phyloP scores from a whole-genome alignment of 2,888 invertebrate species.

The Agelastica alni region DNA sequence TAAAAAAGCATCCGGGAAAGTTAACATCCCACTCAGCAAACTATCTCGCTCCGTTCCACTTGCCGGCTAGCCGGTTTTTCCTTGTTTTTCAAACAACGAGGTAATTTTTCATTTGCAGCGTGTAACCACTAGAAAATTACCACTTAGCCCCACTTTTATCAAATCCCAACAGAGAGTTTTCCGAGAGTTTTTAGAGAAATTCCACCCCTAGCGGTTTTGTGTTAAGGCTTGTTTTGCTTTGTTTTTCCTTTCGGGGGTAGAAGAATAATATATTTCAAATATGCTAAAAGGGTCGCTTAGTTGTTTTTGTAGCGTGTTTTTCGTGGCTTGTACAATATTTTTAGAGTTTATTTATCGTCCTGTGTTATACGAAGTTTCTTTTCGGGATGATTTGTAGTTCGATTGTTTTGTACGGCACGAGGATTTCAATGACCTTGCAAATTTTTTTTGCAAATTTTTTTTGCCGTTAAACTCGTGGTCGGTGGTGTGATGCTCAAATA shows the following conservation, averaged over 20 bases:
- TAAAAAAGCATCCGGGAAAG: slow-evolving; percentile 37
- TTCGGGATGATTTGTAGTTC: slow-evolving; percentile 6
- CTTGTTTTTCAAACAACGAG: slow-evolving; percentile 38
- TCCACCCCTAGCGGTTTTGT: slow-evolving; percentile 29
- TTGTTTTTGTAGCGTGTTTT: slow-evolving; percentile 31
- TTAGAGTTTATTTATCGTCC: slow-evolving; percentile 18
- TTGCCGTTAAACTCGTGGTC: too few species aligned
- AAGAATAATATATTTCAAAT: slow-evolving; percentile 47
- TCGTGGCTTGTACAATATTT: slow-evolving; percentile 28
- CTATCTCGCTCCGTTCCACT: slow-evolving; percentile 32
- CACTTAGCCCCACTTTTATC: slow-evolving; percentile 53
- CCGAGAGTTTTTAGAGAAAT: slow-evolving; percentile 30
- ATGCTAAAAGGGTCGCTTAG: slow-evolving; percentile 44
- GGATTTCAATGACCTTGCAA: too few species aligned
- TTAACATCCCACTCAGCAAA: slow-evolving; percentile 35
- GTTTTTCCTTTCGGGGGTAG: slow-evolving; percentile 26
- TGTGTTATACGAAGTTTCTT: slow-evolving; percentile 4
- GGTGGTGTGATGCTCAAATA: too few species aligned
- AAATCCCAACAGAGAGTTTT: slow-evolving; percentile 41
- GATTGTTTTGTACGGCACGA: too few species aligned
- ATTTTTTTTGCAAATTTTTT: too few species aligned
- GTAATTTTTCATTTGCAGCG: slow-evolving; percentile 51
- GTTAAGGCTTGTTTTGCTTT: slow-evolving; percentile 34
- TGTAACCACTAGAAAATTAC: slow-evolving; percentile 52
- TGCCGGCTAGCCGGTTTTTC: slow-evolving; percentile 26